Conservation (phyloP, 1,140 invertebrate species). For the Microplitis mediator region DNA sequence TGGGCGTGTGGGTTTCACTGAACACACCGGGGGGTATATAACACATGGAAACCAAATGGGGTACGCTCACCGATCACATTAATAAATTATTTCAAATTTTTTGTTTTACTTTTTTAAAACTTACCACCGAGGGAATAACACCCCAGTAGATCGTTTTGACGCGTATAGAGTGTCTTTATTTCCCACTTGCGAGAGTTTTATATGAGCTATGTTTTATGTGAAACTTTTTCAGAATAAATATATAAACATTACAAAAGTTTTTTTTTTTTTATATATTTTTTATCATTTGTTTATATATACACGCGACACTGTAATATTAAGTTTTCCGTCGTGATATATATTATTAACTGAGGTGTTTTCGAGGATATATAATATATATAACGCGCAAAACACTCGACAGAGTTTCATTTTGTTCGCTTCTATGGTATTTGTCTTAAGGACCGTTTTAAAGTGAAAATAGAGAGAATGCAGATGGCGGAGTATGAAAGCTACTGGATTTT, state of each 20-base stretch:
- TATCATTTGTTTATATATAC: not conserved
- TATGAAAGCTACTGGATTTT: conserved; percentile 11
- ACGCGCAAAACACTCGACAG: conserved; percentile 22
- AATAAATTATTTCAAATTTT: conserved; percentile 25
- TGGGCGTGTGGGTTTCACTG: conserved; percentile 3
- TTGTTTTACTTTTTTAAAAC: not conserved
- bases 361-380: conserved; percentile 19
- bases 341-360: not conserved
- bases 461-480: not conserved
- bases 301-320: not conserved
- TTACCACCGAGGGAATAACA: conserved; percentile 14
- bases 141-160: not conserved
- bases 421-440: conserved; percentile 3
- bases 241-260: conserved; percentile 5
- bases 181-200: not conserved
- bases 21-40: not conserved
- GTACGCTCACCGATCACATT: conserved; percentile 6
- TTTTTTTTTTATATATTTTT: not conserved
- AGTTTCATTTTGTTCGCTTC: not conserved
- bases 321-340: conserved; percentile 7
- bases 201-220: not conserved
- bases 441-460: conserved; percentile 8
- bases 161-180: conserved; percentile 17
- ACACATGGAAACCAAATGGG: not conserved
- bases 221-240: not conserved